Evolutionary conservation across 2,797 vertebrate genomes (phyloP), one percentile per base, ranked within the genome.

Genomic region (Channa striata): DNA sequence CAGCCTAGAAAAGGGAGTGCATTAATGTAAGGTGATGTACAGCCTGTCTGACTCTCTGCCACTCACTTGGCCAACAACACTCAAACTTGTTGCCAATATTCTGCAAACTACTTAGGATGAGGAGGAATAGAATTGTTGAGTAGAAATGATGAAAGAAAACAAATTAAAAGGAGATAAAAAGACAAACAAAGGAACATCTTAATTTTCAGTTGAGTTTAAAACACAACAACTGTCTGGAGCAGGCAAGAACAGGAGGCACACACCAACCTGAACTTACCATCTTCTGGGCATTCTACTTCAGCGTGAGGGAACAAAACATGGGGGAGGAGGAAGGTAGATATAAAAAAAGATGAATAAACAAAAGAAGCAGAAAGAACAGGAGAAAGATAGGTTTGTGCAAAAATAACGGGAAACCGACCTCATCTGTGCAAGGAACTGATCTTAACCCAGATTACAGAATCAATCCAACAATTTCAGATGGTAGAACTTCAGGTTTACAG

Each of bases 241-340:
- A 95, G 95, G 96, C 95, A 95, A 86, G 85, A 90, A 91, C 83
- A 80, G 86, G 89, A 93, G 89, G 92, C 91, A 93, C 91, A 95
- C 94, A 92, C 85, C 92, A 87, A 89, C 95, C 93, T 92, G 93
- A 94, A 98, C 98, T 99, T 97, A 99, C 97, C 98, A 99, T 98
- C 93, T 96, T 98, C 94, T 96, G 96, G 92, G 94, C 95, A 96
- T 96, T 98, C 98, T 99, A 99, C 96, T 95, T 97, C 95, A 97
- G 92, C 95, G 85, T 85, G 93, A 93, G 91, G 94, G 95, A 93
- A 88, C 77, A 87, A 87, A 87, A 88, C 77, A 95, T 94, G 92
- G 92, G 95, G 93, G 93, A 95, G 94, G 92, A 83, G 75, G 83
- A 95, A 95, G 94, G 92, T 93, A 94, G 94, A 94, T 93, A 83